Evolutionary conservation across 2,113 vertebrate genomes (phyloP).

Genomic region (Xenotilapia flavipinnis): DNA sequence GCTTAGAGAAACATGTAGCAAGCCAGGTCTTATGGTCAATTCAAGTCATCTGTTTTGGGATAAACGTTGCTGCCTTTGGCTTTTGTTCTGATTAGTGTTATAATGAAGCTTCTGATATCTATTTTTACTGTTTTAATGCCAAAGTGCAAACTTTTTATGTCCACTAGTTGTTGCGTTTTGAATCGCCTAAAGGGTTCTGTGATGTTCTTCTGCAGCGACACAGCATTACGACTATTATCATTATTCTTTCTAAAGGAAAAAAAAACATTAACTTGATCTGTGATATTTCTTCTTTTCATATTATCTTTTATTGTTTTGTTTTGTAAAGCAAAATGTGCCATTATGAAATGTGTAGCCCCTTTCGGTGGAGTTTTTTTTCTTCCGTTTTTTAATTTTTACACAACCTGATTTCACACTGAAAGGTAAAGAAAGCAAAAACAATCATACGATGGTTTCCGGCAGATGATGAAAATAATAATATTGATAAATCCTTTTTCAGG

Average conservation of each 20-base stretch:
- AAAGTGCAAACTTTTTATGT: conserved; percentile 81
- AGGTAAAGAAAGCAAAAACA: conserved; percentile 44
- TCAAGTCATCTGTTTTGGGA: conserved; percentile 83
- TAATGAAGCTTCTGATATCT: conserved; percentile 79
- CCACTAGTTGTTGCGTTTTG: conserved; percentile 70
- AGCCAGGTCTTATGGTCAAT: conserved; percentile 68
- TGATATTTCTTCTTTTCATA: conserved; percentile 70
- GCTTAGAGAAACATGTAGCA: conserved; percentile 87
- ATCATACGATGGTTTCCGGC: conserved; percentile 58
- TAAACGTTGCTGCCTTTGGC: conserved; percentile 79
- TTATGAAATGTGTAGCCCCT: conserved; percentile 61
- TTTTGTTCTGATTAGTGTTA: conserved; percentile 74
- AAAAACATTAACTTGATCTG: conserved; percentile 70
- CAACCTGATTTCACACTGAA: conserved; percentile 58
- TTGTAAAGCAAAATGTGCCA: conserved; percentile 71
- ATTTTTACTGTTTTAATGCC: conserved; percentile 73
- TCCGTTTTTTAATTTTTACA: neutral
- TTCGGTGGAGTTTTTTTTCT: conserved; percentile 18
- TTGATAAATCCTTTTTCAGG: conserved; percentile 51
- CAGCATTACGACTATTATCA: conserved; percentile 67
- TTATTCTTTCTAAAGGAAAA: conserved; percentile 61
- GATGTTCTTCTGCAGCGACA: conserved; percentile 70
- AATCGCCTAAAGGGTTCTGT: conserved; percentile 75
- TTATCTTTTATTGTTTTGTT: conserved; percentile 55
- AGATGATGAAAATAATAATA: conserved; percentile 41